Evolutionary conservation across 1,140 invertebrate genomes (phyloP).

Genomic region (Drosophila sturtevanti): DNA sequence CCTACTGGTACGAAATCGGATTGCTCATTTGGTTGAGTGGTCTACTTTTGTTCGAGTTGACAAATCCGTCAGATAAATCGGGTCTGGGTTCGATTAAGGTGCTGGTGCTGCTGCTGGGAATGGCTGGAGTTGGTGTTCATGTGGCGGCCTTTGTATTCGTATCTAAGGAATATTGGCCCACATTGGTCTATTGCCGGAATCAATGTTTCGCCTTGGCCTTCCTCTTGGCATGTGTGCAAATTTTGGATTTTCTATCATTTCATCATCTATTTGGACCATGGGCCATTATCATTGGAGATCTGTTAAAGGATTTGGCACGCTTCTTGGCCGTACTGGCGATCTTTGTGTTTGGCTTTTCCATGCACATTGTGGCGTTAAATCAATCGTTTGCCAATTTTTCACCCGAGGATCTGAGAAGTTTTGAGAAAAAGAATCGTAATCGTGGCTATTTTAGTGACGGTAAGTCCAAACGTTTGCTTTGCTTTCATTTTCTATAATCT

Average conservation of each 20-base stretch:
- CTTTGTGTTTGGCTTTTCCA: constrained; percentile 99
- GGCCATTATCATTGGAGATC: constrained; percentile 95
- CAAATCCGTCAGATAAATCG: constrained; percentile 97
- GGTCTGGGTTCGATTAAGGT: constrained; percentile 97
- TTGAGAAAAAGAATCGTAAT: constrained; percentile 83
- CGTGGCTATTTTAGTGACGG: constrained; percentile 88
- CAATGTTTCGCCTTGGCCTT: constrained; percentile 97
- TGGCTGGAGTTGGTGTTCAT: constrained; percentile 95
- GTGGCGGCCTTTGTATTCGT: constrained; percentile 90
- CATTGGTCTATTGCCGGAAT: constrained; percentile 95
- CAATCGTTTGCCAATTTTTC: constrained; percentile 91
- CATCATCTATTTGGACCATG: constrained; percentile 99
- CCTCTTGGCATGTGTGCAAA: constrained; percentile 97
- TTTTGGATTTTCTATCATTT: constrained; percentile 98
- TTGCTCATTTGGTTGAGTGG: constrained; percentile 98
- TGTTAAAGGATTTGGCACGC: constrained; percentile 95
- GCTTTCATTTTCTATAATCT: constrained; percentile 41
- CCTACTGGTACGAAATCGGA: constrained; percentile 98
- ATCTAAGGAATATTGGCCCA: constrained; percentile 89
- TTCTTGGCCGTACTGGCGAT: constrained; percentile 98
- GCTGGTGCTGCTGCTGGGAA: constrained; percentile 95
- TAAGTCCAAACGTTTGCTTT: constrained; percentile 84
- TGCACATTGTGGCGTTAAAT: constrained; percentile 97
- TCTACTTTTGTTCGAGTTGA: constrained; percentile 96
- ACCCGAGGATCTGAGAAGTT: constrained; percentile 84